Conservation (phyloP, 2,113 vertebrate species). For the Odontesthes bonariensis region DNA sequence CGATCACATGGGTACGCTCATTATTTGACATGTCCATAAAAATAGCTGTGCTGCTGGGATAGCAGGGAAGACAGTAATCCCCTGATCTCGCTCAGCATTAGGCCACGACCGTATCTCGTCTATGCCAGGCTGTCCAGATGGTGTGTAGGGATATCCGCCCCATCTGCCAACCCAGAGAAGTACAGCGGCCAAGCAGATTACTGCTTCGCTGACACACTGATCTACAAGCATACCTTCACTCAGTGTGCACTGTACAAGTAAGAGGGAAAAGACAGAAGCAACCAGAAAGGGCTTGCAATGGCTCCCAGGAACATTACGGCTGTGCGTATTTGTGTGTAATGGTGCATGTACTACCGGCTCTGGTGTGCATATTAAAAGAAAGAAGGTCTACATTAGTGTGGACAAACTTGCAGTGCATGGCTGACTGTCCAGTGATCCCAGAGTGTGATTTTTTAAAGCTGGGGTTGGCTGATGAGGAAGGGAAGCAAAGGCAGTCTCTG, state of each 20-base stretch:
- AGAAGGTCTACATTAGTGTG: not conserved
- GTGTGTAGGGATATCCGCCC: slow-evolving; percentile 75
- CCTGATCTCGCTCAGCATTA: slow-evolving; percentile 66
- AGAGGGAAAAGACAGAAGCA: slow-evolving; percentile 26
- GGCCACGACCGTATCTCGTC: slow-evolving; percentile 58
- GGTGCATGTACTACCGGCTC: slow-evolving; percentile 1
- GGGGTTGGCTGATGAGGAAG: slow-evolving; percentile 61
- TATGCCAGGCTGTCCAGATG: slow-evolving; percentile 76
- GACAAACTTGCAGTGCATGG: slow-evolving; percentile 24
- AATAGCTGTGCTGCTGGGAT: slow-evolving; percentile 60
- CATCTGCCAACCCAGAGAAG: slow-evolving; percentile 79
- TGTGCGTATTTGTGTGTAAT: not conserved
- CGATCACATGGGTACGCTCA: slow-evolving; percentile 57
- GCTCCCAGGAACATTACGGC: slow-evolving; percentile 15
- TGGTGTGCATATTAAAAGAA: slow-evolving; percentile 11
- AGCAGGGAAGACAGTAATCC: slow-evolving; percentile 68
- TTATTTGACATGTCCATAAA: slow-evolving; percentile 70
- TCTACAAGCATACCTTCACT: slow-evolving; percentile 73
- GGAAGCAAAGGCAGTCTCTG: slow-evolving; percentile 63
- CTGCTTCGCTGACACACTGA: slow-evolving; percentile 75
- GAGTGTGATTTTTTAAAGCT: slow-evolving; percentile 60
- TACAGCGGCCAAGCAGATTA: slow-evolving; percentile 75
- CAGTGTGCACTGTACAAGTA: not conserved
- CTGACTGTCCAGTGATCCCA: slow-evolving; percentile 48
- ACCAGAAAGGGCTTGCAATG: not conserved